These are phyloP conservation scores for Stercorarius parasiticus DNA, from an alignment of 2,113 vertebrate genomes.

Conservation along the genomic window DNA sequence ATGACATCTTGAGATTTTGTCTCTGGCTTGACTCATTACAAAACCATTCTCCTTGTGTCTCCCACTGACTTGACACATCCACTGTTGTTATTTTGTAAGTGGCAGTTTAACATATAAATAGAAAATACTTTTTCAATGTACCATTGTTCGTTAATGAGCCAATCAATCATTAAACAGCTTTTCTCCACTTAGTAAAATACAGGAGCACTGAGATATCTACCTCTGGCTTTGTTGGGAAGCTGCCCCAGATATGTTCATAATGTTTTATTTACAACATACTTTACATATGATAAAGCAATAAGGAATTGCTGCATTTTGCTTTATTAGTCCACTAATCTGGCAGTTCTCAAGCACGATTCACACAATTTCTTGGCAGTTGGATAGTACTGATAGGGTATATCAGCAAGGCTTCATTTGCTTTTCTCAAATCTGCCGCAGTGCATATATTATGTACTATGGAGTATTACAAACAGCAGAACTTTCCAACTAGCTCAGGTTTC, in stretches of 20 bases:
- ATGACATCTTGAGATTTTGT: background rate
- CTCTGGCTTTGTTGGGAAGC: background rate
- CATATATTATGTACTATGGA: background rate
- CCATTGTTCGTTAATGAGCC: background rate
- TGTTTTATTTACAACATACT: background rate
- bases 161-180: background rate
- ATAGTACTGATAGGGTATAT: background rate
- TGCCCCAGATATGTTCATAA: background rate
- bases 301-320: background rate
- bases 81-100: background rate
- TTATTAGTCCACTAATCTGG: background rate
- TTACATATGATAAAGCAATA: background rate
- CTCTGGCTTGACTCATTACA: background rate
- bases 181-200: background rate
- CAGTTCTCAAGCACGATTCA: background rate
- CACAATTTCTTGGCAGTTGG: background rate
- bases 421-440: background rate
- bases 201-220: background rate
- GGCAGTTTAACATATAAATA: background rate
- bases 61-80: background rate
- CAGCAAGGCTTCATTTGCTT: background rate
- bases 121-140: background rate
- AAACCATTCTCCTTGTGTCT: background rate
- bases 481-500: background rate
- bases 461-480: background rate